Evolutionary conservation across 2,797 vertebrate species (phyloP).

Genomic region (Tenualosa ilisha): DNA sequence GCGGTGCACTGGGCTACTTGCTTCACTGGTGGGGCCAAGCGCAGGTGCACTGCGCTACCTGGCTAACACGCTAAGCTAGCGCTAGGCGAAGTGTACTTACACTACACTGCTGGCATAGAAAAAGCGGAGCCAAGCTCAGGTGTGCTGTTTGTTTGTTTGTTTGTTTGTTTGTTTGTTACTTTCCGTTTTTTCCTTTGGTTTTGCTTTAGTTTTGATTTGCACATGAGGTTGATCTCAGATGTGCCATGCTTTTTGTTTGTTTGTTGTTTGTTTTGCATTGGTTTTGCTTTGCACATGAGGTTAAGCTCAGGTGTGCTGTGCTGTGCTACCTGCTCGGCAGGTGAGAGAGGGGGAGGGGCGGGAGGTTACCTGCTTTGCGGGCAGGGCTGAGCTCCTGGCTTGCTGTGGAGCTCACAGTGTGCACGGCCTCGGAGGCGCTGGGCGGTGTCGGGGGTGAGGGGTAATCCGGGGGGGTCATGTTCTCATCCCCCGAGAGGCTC

Average conservation of each 20-base stretch:
- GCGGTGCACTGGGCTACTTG: neutral
- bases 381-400: slow-evolving; percentile 22
- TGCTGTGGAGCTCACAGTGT: slow-evolving; percentile 1
- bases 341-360: neutral
- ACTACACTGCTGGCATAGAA: neutral
- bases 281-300: neutral
- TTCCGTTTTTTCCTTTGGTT: neutral
- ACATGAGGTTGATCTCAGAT: neutral
- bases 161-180: neutral
- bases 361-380: slow-evolving; percentile 15
- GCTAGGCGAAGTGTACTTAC: neutral
- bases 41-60: neutral
- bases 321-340: neutral
- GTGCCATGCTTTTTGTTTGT: neutral
- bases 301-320: slow-evolving; percentile 16
- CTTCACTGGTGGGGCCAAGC: neutral
- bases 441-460: slow-evolving; percentile 21
- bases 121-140: neutral
- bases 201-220: neutral
- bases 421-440: slow-evolving; percentile 1
- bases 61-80: neutral
- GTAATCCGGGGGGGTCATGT: slow-evolving; percentile 19
- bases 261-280: neutral
- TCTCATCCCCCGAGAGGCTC: neutral
- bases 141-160: neutral